Conservation (phyloP, 2,113 vertebrate species). For the Neogale vison region DNA sequence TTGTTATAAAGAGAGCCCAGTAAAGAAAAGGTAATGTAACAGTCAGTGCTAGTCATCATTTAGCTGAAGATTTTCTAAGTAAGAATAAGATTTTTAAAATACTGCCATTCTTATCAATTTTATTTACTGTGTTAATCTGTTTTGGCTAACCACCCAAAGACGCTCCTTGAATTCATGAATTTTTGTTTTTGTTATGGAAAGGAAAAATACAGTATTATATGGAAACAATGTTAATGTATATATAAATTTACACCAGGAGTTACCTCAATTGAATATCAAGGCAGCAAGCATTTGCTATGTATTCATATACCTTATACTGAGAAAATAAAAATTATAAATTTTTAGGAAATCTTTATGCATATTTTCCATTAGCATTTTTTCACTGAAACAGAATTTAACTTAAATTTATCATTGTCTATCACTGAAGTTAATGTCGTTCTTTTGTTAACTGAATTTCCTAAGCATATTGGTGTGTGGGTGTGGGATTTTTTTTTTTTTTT, state of each 20-base stretch:
- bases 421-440: background rate
- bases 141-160: background rate
- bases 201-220: background rate
- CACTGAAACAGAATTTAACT: background rate
- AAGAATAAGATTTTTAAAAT: background rate
- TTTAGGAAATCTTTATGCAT: background rate
- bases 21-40: background rate
- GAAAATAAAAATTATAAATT: background rate
- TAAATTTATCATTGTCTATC: background rate
- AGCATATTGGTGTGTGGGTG: background rate
- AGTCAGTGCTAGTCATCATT: background rate
- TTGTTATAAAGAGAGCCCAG: background rate
- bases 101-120: background rate
- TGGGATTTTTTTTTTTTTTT: background rate
- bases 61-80: constrained; percentile 10
- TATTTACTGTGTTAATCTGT: background rate
- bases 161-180: background rate
- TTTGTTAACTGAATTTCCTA: background rate
- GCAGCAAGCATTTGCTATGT: background rate
- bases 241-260: background rate
- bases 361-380: background rate
- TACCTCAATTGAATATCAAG: background rate
- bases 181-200: background rate
- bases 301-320: background rate
- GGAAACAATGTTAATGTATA: background rate